phyloP scores from a whole-genome alignment of 2,888 invertebrate genomes.

The Dermolepida albohirtum region DNA sequence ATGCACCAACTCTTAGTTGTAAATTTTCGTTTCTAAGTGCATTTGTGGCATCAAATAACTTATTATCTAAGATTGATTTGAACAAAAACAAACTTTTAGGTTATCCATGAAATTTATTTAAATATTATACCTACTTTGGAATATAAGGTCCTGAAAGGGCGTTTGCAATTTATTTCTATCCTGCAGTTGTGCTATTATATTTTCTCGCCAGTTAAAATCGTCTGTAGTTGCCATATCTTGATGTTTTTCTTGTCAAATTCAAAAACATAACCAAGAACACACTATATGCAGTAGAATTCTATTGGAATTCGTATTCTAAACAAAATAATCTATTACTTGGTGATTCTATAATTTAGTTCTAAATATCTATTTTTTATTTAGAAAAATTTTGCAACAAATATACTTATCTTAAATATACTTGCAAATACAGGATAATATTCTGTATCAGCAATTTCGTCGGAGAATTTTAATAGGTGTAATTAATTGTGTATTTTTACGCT shows the following conservation, averaged over 20 bases:
- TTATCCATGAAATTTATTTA: slow-evolving; percentile 17
- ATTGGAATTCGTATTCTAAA: background rate
- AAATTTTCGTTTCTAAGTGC: slow-evolving; percentile 85
- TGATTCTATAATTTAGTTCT: background rate
- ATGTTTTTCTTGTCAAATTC: slow-evolving; percentile 41
- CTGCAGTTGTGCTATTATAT: slow-evolving; percentile 77
- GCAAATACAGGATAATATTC: too few relatives aligned
- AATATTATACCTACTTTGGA: slow-evolving; percentile 77
- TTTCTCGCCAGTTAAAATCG: slow-evolving; percentile 74
- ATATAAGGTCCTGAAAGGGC: slow-evolving; percentile 82
- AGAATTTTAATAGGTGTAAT: too few relatives aligned
- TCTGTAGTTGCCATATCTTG: slow-evolving; percentile 53
- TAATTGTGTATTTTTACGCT: too few relatives aligned
- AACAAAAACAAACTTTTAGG: slow-evolving; percentile 46
- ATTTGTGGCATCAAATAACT: slow-evolving; percentile 86
- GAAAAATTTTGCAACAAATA: background rate
- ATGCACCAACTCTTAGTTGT: slow-evolving; percentile 79
- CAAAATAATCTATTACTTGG: slow-evolving; percentile 15
- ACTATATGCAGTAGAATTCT: slow-evolving; percentile 8
- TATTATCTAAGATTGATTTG: slow-evolving; percentile 77
- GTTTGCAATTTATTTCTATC: slow-evolving; percentile 82
- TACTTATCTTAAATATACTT: too few relatives aligned
- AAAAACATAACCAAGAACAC: slow-evolving; percentile 43
- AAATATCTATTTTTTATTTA: too few relatives aligned
- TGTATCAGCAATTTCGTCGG: too few relatives aligned